These are phyloP conservation scores for Echinarachnius parma DNA, from an alignment of 53 echinoderm and acorn worm species.

Conservation along the genomic window DNA sequence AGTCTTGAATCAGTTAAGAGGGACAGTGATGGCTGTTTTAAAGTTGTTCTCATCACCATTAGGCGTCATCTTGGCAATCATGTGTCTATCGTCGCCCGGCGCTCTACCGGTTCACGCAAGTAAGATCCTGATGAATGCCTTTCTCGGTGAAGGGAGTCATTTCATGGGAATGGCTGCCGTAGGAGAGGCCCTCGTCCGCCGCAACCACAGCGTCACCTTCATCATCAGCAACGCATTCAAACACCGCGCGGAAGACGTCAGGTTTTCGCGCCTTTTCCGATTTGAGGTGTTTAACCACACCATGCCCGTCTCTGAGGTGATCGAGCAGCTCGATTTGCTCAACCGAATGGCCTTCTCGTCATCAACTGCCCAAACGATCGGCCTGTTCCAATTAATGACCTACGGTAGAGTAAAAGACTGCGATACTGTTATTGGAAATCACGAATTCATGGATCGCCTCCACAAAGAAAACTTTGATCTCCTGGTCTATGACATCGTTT, in stretches of 20 bases:
- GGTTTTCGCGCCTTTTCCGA: slow-evolving; percentile 8
- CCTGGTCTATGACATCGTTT: slow-evolving; percentile 4
- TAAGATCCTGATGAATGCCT: slow-evolving; percentile 29
- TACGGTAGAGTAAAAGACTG: slow-evolving; percentile 26
- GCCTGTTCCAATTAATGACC: neutral
- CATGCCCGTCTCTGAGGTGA: slow-evolving; percentile 4
- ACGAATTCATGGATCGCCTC: slow-evolving; percentile 29
- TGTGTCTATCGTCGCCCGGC: no score
- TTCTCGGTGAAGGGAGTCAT: slow-evolving; percentile 46
- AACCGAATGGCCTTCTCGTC: slow-evolving; percentile 8
- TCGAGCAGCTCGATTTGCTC: slow-evolving; percentile 8
- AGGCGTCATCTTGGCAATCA: no score
- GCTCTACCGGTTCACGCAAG: neutral
- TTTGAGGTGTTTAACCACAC: slow-evolving; percentile 34
- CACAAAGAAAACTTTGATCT: neutral
- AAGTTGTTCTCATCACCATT: no score
- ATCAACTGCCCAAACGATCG: neutral
- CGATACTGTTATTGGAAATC: slow-evolving; percentile 17
- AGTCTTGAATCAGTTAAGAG: no score
- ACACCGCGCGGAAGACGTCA: slow-evolving; percentile 18
- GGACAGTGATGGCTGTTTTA: no score
- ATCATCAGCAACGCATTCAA: slow-evolving; percentile 27
- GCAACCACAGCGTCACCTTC: slow-evolving; percentile 43
- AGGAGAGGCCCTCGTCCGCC: slow-evolving; percentile 8
- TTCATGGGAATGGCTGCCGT: slow-evolving; percentile 30